Conservation (phyloP, 2,888 invertebrate genomes). For the Drosophila flavopinicola region DNA sequence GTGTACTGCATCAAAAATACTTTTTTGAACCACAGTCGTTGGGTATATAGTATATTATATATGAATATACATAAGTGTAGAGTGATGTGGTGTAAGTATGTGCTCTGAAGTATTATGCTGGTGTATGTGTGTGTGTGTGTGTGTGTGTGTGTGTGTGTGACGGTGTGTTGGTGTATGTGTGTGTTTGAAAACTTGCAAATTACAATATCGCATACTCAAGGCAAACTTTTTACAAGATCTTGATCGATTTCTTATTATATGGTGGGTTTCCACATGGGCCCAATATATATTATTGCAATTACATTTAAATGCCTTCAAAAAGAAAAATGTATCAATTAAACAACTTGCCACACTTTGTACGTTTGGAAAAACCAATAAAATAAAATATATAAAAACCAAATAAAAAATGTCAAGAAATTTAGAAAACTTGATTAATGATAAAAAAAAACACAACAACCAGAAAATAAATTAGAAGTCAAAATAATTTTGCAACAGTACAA, state of each 20-base stretch:
- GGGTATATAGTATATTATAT: conserved; percentile 24
- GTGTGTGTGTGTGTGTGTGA: conserved; percentile 17
- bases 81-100: conserved; percentile 18
- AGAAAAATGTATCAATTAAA: conserved; percentile 22
- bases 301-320: conserved; percentile 39
- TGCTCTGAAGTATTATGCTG: conserved; percentile 37
- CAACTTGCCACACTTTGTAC: conserved; percentile 63
- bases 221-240: conserved; percentile 57
- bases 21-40: conserved; percentile 61
- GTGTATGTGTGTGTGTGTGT: conserved; percentile 24
- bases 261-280: conserved; percentile 15
- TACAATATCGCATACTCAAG: conserved; percentile 68
- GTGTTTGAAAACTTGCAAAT: conserved; percentile 66
- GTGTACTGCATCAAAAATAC: conserved; percentile 67
- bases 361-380: conserved; percentile 32
- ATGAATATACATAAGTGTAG: conserved; percentile 20
- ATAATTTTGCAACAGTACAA: conserved; percentile 63
- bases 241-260: conserved; percentile 35
- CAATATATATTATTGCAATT: conserved; percentile 22
- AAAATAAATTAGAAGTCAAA: conserved; percentile 24
- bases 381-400: conserved; percentile 28
- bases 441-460: conserved; percentile 60
- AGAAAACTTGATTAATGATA: conserved; percentile 21
- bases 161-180: conserved; percentile 22
- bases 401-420: conserved; percentile 29